Percentiles rank a stretch among this genome's conserved stretches.
Evolutionary conservation across 2,888 invertebrate genomes (phyloP).

Genomic region (Pantelozetes paolii): DNA sequence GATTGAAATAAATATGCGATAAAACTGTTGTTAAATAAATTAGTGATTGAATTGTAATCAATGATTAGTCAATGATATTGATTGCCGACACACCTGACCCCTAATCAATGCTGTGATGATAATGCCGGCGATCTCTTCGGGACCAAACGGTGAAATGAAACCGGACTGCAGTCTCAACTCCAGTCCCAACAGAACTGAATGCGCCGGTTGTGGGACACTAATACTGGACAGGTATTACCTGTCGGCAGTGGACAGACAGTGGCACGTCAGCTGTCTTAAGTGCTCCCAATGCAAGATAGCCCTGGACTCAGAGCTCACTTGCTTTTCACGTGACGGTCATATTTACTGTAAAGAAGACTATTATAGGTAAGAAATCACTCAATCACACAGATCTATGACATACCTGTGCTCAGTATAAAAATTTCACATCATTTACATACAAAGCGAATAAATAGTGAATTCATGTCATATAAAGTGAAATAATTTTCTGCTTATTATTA

Average conservation of each 20-base stretch:
- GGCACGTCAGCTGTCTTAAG: slow-evolving; percentile 85
- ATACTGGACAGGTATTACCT: slow-evolving; percentile 87
- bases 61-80: neutral
- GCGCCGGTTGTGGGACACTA: slow-evolving; percentile 80
- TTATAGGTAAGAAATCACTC: slow-evolving; percentile 69
- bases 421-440: neutral
- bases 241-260: slow-evolving; percentile 81
- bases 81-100: neutral
- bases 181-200: slow-evolving; percentile 53
- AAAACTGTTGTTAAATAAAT: neutral
- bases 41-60: neutral
- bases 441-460: neutral
- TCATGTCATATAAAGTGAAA: neutral
- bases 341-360: slow-evolving; percentile 96
- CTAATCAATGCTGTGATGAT: slow-evolving; percentile 37
- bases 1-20: neutral
- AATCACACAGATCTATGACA: neutral
- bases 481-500: no score
- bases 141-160: slow-evolving; percentile 33
- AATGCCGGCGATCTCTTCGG: slow-evolving; percentile 38
- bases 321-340: slow-evolving; percentile 85
- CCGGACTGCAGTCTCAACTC: slow-evolving; percentile 6
- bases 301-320: slow-evolving; percentile 82
- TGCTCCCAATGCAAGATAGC: slow-evolving; percentile 85
- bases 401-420: neutral